A percentile compares a stretch with the other conserved stretches of the same genome.
These are phyloP conservation scores for Temnothorax longispinosus DNA, from an alignment of 1,140 invertebrate species.

Conservation along the genomic window DNA sequence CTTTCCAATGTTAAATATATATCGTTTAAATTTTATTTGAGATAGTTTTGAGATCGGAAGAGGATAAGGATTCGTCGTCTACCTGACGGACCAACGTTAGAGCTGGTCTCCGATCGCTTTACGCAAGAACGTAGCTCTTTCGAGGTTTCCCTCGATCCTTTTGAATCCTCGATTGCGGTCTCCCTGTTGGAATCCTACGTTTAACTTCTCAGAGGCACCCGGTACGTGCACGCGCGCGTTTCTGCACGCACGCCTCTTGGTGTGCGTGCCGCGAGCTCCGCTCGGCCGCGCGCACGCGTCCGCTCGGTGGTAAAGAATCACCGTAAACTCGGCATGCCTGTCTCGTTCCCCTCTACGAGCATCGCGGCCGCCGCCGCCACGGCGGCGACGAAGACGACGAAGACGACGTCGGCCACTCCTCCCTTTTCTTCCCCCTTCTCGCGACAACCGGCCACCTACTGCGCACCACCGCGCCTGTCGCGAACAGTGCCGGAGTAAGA, in stretches of 20 bases:
- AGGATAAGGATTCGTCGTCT: not conserved
- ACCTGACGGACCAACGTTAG: not conserved
- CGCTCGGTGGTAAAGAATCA: constrained; percentile 35
- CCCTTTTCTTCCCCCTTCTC: constrained; percentile 30
- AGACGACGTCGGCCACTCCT: not conserved
- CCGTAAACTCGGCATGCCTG: constrained; percentile 40
- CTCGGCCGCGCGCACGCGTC: constrained; percentile 4
- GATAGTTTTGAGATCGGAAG: not conserved
- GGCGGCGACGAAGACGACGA: not conserved
- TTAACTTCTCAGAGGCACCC: constrained; percentile 20
- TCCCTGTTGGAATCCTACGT: not conserved
- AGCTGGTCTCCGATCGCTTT: not conserved
- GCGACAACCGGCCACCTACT: constrained; percentile 39
- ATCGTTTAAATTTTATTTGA: not conserved
- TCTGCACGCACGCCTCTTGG: constrained; percentile 19
- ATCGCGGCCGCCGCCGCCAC: not conserved
- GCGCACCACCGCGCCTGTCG: constrained; percentile 41
- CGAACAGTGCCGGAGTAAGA: constrained; percentile 30
- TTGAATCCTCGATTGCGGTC: not conserved
- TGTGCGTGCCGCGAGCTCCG: not conserved
- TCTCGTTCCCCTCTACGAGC: constrained; percentile 40
- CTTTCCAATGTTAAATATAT: not conserved
- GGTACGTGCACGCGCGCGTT: constrained; percentile 28
- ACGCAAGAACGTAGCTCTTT: too few species aligned
- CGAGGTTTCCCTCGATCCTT: not conserved